These are phyloP conservation scores for Athripsodes cinereus DNA, from an alignment of 2,888 invertebrate species.

Conservation along the genomic window DNA sequence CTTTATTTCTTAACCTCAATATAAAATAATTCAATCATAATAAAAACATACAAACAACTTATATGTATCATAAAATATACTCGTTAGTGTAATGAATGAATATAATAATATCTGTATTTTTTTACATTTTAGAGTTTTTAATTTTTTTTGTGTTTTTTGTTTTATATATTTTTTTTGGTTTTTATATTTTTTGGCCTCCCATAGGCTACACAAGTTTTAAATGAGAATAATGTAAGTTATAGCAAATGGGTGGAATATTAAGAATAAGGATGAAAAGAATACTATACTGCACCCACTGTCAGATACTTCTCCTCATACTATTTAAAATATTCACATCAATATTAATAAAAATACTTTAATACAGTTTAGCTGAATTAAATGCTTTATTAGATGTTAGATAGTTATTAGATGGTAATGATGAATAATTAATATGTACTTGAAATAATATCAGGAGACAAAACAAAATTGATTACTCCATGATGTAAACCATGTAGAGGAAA, in stretches of 20 bases:
- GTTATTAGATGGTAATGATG: no score
- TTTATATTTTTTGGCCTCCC: conserved; percentile 25
- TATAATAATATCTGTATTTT: conserved; percentile 8
- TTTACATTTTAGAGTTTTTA: conserved; percentile 13
- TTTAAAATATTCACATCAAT: no score
- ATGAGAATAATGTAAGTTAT: background rate
- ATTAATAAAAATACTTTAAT: no score
- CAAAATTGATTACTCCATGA: conserved; percentile 36
- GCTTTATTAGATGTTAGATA: no score
- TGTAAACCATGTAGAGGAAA: conserved; percentile 45
- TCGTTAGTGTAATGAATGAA: conserved; percentile 5
- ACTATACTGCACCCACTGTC: background rate
- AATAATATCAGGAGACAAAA: background rate
- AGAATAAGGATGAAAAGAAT: background rate
- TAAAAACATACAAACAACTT: background rate
- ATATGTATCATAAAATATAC: conserved; percentile 6
- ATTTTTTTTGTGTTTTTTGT: conserved; percentile 28
- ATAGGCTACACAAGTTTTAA: background rate
- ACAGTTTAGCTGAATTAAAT: no score
- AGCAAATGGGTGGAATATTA: background rate
- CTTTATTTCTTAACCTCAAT: no score
- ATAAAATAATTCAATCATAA: background rate
- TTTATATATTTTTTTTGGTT: conserved; percentile 27
- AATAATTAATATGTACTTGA: no score
- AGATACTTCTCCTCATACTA: no score